These are phyloP conservation scores for Cyprinodon brontotheroides DNA, from an alignment of 2,113 vertebrate genomes.

Conservation along the genomic window DNA sequence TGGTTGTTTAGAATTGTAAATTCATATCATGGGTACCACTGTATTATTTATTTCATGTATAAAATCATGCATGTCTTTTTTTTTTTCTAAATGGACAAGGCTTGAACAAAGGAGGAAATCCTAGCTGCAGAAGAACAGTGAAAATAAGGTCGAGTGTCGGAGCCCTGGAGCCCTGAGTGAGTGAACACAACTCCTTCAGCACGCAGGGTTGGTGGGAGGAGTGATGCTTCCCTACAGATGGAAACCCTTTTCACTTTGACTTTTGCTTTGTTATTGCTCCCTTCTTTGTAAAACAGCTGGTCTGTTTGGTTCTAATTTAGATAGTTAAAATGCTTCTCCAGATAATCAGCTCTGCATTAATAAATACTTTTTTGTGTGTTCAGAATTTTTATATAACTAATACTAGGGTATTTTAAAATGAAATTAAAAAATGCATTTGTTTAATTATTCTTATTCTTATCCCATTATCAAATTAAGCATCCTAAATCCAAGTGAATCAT, in stretches of 20 bases:
- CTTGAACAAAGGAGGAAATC: slow-evolving; percentile 78
- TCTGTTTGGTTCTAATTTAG: slow-evolving; percentile 61
- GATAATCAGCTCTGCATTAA: slow-evolving; percentile 70
- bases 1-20: slow-evolving; percentile 82
- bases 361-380: slow-evolving; percentile 54
- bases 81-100: slow-evolving; percentile 58
- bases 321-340: slow-evolving; percentile 59
- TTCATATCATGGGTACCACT: slow-evolving; percentile 74
- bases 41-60: slow-evolving; percentile 86
- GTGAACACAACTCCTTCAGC: slow-evolving; percentile 69
- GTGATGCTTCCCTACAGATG: slow-evolving; percentile 65
- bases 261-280: slow-evolving; percentile 68
- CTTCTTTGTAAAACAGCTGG: slow-evolving; percentile 65
- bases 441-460: slow-evolving; percentile 51
- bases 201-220: slow-evolving; percentile 60
- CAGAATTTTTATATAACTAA: slow-evolving; percentile 49
- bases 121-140: slow-evolving; percentile 69
- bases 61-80: slow-evolving; percentile 81
- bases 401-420: slow-evolving; percentile 56
- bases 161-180: slow-evolving; percentile 76
- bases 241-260: slow-evolving; percentile 57
- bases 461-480: not conserved
- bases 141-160: slow-evolving; percentile 76
- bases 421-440: slow-evolving; percentile 37
- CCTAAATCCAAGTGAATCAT: not conserved